Evolutionary conservation across 2,797 vertebrate genomes (phyloP).

Genomic region (Enteromius argenteus): DNA sequence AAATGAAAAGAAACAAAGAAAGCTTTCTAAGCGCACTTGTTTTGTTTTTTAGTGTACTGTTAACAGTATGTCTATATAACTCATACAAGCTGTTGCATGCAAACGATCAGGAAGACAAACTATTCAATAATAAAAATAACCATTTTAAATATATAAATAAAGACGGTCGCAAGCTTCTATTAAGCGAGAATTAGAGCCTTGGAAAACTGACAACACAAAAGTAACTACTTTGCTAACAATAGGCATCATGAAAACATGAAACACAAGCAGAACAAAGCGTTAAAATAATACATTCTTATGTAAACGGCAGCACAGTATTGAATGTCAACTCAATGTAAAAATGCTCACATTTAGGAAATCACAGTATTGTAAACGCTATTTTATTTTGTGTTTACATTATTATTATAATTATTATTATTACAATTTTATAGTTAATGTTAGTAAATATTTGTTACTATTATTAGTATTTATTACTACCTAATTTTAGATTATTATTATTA

Average conservation of each 20-base stretch:
- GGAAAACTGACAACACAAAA: neutral
- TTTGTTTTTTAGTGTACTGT: neutral
- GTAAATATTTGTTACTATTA: neutral
- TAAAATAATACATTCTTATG: neutral
- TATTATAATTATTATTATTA: neutral
- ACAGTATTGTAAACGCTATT: neutral
- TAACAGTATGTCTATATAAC: neutral
- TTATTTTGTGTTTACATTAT: neutral
- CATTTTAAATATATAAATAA: neutral
- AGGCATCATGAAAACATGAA: neutral
- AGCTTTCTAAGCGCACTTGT: neutral
- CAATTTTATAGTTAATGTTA: neutral
- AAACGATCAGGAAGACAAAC: neutral
- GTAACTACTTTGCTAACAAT: neutral
- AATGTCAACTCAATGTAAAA: neutral
- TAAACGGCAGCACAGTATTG: neutral
- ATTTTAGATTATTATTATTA: no score
- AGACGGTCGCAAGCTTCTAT: neutral
- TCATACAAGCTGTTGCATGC: neutral
- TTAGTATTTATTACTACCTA: no score
- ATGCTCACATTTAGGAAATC: neutral
- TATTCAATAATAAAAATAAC: neutral
- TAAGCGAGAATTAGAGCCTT: neutral
- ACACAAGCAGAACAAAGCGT: neutral
- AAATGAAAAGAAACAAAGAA: slow-evolving; percentile 5